These are phyloP conservation scores for Ptilonorhynchus violaceus DNA, from an alignment of 2,113 vertebrate species.

Conservation along the genomic window DNA sequence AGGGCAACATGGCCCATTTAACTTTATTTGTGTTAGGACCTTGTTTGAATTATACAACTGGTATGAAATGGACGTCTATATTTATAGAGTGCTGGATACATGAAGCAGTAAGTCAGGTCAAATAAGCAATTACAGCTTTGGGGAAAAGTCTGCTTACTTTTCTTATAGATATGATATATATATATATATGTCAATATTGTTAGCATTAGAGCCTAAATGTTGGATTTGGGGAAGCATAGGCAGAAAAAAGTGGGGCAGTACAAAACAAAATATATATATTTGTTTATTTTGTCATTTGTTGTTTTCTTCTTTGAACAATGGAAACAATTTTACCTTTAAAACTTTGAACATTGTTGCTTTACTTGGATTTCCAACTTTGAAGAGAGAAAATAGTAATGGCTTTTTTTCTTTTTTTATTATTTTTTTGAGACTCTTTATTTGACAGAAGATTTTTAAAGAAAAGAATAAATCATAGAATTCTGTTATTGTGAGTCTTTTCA, in stretches of 20 bases:
- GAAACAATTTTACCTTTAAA: not conserved
- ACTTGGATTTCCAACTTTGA: not conserved
- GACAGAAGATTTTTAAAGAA: not conserved
- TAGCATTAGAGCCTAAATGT: not conserved
- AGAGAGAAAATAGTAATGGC: not conserved
- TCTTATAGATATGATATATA: not conserved
- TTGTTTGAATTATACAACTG: not conserved
- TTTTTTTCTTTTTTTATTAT: not conserved
- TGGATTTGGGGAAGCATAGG: not conserved
- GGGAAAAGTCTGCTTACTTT: not conserved
- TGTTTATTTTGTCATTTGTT: not conserved
- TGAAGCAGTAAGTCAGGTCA: not conserved
- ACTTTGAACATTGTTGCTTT: not conserved
- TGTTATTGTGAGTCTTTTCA: not conserved
- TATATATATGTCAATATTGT: not conserved
- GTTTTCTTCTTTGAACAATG: not conserved
- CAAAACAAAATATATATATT: not conserved
- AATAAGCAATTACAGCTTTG: not conserved
- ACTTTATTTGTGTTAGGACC: not conserved
- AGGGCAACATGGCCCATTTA: conserved; percentile 34
- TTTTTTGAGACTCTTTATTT: not conserved
- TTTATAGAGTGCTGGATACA: not conserved
- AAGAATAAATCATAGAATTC: not conserved
- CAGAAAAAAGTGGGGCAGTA: not conserved
- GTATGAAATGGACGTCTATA: not conserved